These are phyloP conservation scores for Oscarella lobularis DNA, from an alignment of 37 sponge, comb jelly and placozoan genomes.

Conservation along the genomic window DNA sequence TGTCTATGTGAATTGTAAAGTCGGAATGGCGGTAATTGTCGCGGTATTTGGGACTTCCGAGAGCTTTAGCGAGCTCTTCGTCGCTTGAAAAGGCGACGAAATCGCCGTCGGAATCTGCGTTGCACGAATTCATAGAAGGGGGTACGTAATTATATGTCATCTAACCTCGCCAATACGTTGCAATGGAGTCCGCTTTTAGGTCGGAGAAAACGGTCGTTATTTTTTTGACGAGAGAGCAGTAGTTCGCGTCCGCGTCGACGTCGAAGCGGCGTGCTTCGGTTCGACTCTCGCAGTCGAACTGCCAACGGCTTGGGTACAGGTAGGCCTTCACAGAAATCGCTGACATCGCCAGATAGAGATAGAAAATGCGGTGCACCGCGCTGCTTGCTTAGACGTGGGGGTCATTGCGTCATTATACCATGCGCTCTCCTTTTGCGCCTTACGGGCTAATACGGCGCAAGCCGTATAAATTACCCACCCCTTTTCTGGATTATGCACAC, in stretches of 20 bases:
- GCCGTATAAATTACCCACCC: too few species aligned
- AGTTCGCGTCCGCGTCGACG: constrained; percentile 60
- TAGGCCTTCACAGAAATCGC: constrained; percentile 31
- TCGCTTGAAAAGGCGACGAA: constrained; percentile 44
- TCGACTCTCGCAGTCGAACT: constrained; percentile 19
- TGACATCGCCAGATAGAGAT: constrained; percentile 13
- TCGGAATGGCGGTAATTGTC: too few species aligned
- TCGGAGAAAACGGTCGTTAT: constrained; percentile 41
- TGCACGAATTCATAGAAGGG: too few species aligned
- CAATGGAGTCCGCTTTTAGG: constrained; percentile 7
- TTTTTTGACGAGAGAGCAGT: constrained; percentile 47
- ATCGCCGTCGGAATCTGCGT: constrained; percentile 51
- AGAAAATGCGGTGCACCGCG: too few species aligned
- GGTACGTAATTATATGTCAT: too few species aligned
- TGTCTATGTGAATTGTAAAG: constrained; percentile 21
- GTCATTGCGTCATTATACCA: too few species aligned
- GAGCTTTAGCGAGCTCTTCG: constrained; percentile 54
- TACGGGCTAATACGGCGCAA: too few species aligned
- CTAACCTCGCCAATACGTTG: constrained; percentile 35
- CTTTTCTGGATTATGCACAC: too few species aligned
- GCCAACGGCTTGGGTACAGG: constrained; percentile 9
- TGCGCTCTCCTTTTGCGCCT: too few species aligned
- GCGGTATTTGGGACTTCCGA: constrained; percentile 37
- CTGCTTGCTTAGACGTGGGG: too few species aligned
- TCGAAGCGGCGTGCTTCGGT: constrained; percentile 58